Conservation (phyloP, 37 sponge, comb jelly and placozoan species). For the Tethya wilhelma region DNA sequence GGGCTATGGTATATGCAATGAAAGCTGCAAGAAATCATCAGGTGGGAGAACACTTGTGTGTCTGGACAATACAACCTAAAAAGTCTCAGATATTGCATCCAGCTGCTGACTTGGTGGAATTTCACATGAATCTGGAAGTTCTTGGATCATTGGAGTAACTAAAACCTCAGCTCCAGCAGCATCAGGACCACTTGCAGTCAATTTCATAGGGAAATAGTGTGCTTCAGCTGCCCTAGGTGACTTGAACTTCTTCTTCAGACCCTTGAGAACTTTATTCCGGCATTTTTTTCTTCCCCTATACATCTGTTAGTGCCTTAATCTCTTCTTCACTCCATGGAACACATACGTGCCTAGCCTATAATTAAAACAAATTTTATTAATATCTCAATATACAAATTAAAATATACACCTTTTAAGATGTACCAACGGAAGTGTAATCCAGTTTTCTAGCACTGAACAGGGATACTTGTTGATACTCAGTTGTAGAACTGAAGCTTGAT, state of each 20-base stretch:
- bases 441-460: not conserved
- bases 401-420: not conserved
- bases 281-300: not conserved
- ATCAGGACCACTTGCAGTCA: not conserved
- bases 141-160: not conserved
- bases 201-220: conserved; percentile 6
- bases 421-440: not conserved
- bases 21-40: no score
- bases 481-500: not conserved
- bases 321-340: not conserved
- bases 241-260: not conserved
- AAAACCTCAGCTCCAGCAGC: not conserved
- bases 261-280: not conserved
- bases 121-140: not conserved
- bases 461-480: not conserved
- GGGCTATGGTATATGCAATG: no score
- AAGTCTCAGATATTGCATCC: not conserved
- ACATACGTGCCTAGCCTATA: not conserved
- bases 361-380: not conserved
- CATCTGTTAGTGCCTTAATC: not conserved
- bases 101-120: not conserved
- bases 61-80: no score
- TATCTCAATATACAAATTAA: not conserved
- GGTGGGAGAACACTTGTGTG: no score
- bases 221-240: conserved; percentile 6